These are phyloP conservation scores for Alaudala cheleensis DNA, from an alignment of 2,113 vertebrate species.

Conservation along the genomic window DNA sequence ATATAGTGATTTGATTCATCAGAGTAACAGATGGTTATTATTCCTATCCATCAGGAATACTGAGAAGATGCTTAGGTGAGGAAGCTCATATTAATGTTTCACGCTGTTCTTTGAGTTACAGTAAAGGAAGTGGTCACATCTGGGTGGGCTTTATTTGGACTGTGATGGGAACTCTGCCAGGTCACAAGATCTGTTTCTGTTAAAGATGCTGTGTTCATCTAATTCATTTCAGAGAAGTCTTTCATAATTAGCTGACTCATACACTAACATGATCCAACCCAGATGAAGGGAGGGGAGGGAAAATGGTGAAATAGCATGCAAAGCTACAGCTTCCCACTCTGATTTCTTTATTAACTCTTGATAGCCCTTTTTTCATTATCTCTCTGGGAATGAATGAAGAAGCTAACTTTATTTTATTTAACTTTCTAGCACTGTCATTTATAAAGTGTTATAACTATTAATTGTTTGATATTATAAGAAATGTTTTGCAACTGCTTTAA, in stretches of 20 bases:
- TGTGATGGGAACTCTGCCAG: neutral
- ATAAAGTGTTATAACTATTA: neutral
- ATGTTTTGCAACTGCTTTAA: neutral
- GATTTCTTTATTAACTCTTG: constrained; percentile 30
- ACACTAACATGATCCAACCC: neutral
- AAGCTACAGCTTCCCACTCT: neutral
- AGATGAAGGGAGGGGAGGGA: constrained; percentile 41
- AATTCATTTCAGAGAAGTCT: constrained; percentile 60
- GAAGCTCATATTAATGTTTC: neutral
- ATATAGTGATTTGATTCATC: accelerated
- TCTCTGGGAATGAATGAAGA: neutral
- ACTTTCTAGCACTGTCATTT: neutral
- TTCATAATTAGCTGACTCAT: constrained; percentile 66
- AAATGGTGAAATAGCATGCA: constrained; percentile 32
- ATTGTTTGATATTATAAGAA: neutral
- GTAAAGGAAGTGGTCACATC: constrained; percentile 32
- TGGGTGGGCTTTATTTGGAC: constrained; percentile 40
- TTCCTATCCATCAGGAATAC: neutral
- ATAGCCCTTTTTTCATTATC: neutral
- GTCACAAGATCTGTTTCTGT: constrained; percentile 52
- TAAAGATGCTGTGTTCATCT: constrained; percentile 41
- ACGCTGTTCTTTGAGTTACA: neutral
- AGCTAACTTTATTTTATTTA: neutral
- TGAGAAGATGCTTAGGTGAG: neutral
- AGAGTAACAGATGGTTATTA: neutral